Conservation (phyloP, 2,113 vertebrate species). For the Salminus brasiliensis region DNA sequence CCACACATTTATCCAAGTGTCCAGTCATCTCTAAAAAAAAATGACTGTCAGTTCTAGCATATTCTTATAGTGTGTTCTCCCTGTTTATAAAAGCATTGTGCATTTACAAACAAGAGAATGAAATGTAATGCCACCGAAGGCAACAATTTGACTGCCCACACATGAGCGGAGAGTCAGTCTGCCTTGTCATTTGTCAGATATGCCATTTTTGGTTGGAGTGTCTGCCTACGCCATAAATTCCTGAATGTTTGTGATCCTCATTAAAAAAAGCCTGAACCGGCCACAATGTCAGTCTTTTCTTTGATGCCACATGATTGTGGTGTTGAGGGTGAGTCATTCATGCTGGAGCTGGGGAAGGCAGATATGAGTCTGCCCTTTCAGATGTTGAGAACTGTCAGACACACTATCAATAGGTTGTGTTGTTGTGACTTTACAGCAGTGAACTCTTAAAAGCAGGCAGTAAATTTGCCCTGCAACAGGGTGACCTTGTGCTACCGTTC, state of each 20-base stretch:
- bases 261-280: conserved; percentile 60
- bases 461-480: conserved; percentile 1
- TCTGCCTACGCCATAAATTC: conserved; percentile 41
- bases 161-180: conserved; percentile 54
- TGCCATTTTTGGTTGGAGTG: conserved; percentile 35
- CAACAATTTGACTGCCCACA: conserved; percentile 28
- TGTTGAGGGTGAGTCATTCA: conserved; percentile 62
- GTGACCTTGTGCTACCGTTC: not conserved
- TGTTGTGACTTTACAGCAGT: conserved; percentile 46
- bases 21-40: not conserved
- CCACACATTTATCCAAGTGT: not conserved
- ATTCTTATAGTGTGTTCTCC: not conserved
- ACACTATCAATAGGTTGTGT: conserved; percentile 45
- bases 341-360: conserved; percentile 36
- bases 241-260: conserved; percentile 61
- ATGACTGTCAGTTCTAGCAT: too few species aligned
- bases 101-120: not conserved
- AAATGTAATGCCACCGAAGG: not conserved
- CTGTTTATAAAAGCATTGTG: not conserved
- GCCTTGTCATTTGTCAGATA: conserved; percentile 52
- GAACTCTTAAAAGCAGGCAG: not conserved
- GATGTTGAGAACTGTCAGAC: conserved; percentile 28
- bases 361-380: conserved; percentile 60
- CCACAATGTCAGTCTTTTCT: conserved; percentile 57
- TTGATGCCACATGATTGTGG: conserved; percentile 59